Evolutionary conservation across 2,113 vertebrate species (phyloP).

Genomic region (Triplophysa rosa): DNA sequence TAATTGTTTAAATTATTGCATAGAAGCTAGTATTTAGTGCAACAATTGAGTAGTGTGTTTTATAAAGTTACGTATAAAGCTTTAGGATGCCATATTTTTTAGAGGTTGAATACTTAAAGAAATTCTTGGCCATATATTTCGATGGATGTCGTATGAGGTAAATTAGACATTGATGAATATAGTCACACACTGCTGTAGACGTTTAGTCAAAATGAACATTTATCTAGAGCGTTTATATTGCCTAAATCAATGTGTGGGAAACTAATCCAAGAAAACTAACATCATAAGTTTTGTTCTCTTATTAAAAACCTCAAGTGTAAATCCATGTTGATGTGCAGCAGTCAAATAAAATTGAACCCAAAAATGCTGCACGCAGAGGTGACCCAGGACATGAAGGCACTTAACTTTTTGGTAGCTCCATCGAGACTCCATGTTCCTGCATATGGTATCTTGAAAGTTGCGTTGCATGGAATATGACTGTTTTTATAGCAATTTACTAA

Average conservation of each 20-base stretch:
- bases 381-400: constrained; percentile 17
- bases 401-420: constrained; percentile 2
- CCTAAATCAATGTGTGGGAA: constrained; percentile 35
- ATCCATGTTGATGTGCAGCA: constrained; percentile 1
- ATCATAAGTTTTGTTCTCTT: not conserved
- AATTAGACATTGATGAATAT: constrained; percentile 45
- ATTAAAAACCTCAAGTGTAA: constrained; percentile 9
- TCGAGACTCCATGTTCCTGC: not conserved
- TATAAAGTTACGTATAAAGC: constrained; percentile 51
- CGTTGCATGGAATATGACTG: constrained; percentile 16
- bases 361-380: not conserved
- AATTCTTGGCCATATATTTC: constrained; percentile 53
- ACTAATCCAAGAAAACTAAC: constrained; percentile 30
- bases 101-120: constrained; percentile 46
- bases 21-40: constrained; percentile 59
- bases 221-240: constrained; percentile 44
- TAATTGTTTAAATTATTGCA: constrained; percentile 78
- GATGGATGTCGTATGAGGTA: constrained; percentile 44
- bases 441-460: constrained; percentile 10
- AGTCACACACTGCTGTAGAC: constrained; percentile 41
- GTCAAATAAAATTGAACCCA: not conserved
- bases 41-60: constrained; percentile 45
- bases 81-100: constrained; percentile 58
- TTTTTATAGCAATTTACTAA: constrained; percentile 31
- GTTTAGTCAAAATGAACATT: constrained; percentile 30